Conservation (phyloP, 2,888 invertebrate species). For the Noctua comes region DNA sequence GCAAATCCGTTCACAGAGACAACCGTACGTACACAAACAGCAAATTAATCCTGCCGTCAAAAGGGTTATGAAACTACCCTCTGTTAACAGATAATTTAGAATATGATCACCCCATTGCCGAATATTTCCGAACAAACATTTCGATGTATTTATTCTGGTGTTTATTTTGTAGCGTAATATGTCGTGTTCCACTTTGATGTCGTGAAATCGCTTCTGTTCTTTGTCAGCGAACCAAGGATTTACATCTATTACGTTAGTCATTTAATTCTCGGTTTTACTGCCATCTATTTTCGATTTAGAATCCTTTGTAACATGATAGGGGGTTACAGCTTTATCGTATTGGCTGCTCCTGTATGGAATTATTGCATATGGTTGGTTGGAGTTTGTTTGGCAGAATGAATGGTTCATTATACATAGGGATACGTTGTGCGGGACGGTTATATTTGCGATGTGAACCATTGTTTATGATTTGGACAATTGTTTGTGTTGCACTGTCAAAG, state of each 20-base stretch:
- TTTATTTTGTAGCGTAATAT: slow-evolving; percentile 90
- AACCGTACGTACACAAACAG: slow-evolving; percentile 80
- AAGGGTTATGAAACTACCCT: slow-evolving; percentile 87
- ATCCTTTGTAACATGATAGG: slow-evolving; percentile 84
- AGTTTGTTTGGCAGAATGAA: slow-evolving; percentile 90
- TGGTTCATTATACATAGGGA: slow-evolving; percentile 89
- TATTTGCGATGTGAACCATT: slow-evolving; percentile 90
- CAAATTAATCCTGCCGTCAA: slow-evolving; percentile 87
- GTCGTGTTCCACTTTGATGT: slow-evolving; percentile 91
- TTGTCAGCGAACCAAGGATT: slow-evolving; percentile 88
- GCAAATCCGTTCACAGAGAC: slow-evolving; percentile 78
- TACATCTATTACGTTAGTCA: slow-evolving; percentile 84
- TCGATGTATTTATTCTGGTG: slow-evolving; percentile 90
- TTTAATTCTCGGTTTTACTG: slow-evolving; percentile 87
- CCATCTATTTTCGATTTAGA: slow-evolving; percentile 85
- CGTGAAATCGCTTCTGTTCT: slow-evolving; percentile 90
- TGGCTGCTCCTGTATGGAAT: slow-evolving; percentile 81
- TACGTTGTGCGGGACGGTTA: slow-evolving; percentile 86
- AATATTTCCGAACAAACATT: slow-evolving; percentile 89
- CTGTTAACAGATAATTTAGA: slow-evolving; percentile 87
- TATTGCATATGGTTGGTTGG: slow-evolving; percentile 90
- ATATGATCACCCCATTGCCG: slow-evolving; percentile 88
- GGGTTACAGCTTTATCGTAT: slow-evolving; percentile 78
- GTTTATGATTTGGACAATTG: slow-evolving; percentile 90
- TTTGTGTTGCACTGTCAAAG: slow-evolving; percentile 89